Evolutionary conservation across 35 echinoderm and acorn worm species (phyloP), one percentile per base, ranked within the genome.

Genomic region (Lytechinus pictus): DNA sequence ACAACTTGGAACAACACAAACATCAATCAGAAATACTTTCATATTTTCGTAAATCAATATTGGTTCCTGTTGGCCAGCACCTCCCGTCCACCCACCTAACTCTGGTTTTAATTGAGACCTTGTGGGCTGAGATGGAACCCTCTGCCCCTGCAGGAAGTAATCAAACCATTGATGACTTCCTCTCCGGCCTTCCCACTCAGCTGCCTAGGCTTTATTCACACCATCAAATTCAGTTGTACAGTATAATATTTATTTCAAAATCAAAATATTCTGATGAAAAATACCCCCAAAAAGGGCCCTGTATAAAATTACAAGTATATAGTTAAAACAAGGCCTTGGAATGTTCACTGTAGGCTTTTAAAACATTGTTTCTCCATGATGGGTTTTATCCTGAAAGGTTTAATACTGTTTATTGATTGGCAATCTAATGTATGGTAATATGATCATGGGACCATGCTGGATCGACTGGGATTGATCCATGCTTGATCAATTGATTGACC

Each of bases 71-170:
- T 44, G 88, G 28, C 88, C 88, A 52, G 88, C 88, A 90, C 88
- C 88, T 52, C 88, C 88, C 88, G 1, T 27, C 29, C 88, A 54
- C 29, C 11, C 87, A 3, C 14, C 19, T 5, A 21, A 24, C 66
- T 79, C 66, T n/a, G 19, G 66, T 90, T 90, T 44, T 90, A 90
- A 90, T 90, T 90, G 88, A 90, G 88, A 54, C 88, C 88, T 90
- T 90, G 88, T 90, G 88, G 88, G 88, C 29, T 21, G 29, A 54
- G 88, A 90, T 90, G 33, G 88, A 19, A 90, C 29, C 88, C 88
- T 29, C 9, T 90, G 8, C 88, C 28, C 88, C 19, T 51, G 88
- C 88, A 90, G 88, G 88, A 90, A 90, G 88, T 27, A 90, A 90
- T 90, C 88, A 44, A 90, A 44, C 52, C 52, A 90, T 52, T 90